A percentile compares a stretch with the other conserved stretches of the same genome.
These are phyloP conservation scores for Apteryx mantelli DNA, from an alignment of 2,113 vertebrate species.

Conservation along the genomic window DNA sequence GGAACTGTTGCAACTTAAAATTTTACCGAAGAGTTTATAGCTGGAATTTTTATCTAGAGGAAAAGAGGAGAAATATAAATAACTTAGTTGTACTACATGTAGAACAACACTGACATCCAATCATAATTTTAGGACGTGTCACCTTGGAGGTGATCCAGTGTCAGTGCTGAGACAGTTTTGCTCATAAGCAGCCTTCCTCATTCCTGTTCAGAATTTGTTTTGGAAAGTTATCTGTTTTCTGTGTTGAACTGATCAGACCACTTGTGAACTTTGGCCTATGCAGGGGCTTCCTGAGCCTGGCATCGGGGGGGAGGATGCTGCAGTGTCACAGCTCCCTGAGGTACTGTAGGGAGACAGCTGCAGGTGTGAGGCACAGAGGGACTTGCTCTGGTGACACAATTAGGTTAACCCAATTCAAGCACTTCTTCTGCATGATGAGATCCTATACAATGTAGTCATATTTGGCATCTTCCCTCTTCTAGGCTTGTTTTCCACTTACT, in stretches of 20 bases:
- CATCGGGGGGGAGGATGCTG: not conserved
- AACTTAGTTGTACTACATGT: not conserved
- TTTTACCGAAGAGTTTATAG: not conserved
- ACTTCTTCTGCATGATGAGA: not conserved
- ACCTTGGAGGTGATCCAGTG: not conserved
- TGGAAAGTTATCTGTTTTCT: not conserved
- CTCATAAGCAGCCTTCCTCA: not conserved
- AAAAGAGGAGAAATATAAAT: not conserved
- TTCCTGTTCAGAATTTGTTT: not conserved
- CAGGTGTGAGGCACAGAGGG: not conserved
- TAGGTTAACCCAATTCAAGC: not conserved
- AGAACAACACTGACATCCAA: not conserved
- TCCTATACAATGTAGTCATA: not conserved
- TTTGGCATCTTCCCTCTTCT: not conserved
- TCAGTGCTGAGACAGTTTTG: not conserved
- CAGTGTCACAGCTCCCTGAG: not conserved
- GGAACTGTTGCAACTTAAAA: not conserved
- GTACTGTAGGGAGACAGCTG: not conserved
- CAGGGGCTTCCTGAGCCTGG: not conserved
- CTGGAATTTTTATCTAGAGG: not conserved
- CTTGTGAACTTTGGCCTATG: not conserved
- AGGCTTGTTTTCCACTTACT: not conserved
- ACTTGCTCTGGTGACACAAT: accelerated
- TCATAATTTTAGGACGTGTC: not conserved
- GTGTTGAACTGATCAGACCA: not conserved